phyloP scores from a whole-genome alignment of 2,113 vertebrate genomes.

The Cololabis saira region DNA sequence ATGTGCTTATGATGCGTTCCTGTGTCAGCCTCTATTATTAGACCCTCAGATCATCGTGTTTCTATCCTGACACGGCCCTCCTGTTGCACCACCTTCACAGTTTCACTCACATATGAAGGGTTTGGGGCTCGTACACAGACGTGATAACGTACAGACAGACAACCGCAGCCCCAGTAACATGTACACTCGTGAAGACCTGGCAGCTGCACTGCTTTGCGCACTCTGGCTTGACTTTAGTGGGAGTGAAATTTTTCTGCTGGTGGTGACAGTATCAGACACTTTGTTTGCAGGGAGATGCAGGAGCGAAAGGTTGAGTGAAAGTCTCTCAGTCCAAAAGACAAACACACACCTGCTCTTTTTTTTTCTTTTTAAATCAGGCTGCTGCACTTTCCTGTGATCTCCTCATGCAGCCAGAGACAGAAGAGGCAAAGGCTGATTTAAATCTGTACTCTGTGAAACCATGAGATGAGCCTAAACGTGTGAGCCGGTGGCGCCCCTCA shows the following conservation, averaged over 20 bases:
- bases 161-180: slow-evolving; percentile 12
- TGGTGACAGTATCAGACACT: slow-evolving; percentile 36
- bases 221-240: slow-evolving; percentile 12
- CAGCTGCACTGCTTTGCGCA: slow-evolving; percentile 22
- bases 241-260: slow-evolving; percentile 38
- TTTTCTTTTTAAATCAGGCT: slow-evolving; percentile 45
- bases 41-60: slow-evolving; percentile 70
- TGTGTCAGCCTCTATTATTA: slow-evolving; percentile 77
- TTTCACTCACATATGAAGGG: slow-evolving; percentile 31
- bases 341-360: slow-evolving; percentile 22
- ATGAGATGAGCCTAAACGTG: slow-evolving; percentile 38
- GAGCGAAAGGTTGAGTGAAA: slow-evolving; percentile 29
- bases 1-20: slow-evolving; percentile 76
- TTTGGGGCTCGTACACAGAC: slow-evolving; percentile 14
- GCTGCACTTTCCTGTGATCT: slow-evolving; percentile 60
- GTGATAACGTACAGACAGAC: slow-evolving; percentile 16
- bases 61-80: slow-evolving; percentile 69
- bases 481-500: slow-evolving; percentile 35
- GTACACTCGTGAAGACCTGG: slow-evolving; percentile 23
- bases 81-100: slow-evolving; percentile 64
- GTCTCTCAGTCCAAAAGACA: slow-evolving; percentile 49
- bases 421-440: slow-evolving; percentile 39
- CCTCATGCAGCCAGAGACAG: slow-evolving; percentile 43
- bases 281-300: slow-evolving; percentile 34
- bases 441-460: slow-evolving; percentile 60